Conservation (phyloP, 2,888 invertebrate genomes). For the Mellilla xanthometata region DNA sequence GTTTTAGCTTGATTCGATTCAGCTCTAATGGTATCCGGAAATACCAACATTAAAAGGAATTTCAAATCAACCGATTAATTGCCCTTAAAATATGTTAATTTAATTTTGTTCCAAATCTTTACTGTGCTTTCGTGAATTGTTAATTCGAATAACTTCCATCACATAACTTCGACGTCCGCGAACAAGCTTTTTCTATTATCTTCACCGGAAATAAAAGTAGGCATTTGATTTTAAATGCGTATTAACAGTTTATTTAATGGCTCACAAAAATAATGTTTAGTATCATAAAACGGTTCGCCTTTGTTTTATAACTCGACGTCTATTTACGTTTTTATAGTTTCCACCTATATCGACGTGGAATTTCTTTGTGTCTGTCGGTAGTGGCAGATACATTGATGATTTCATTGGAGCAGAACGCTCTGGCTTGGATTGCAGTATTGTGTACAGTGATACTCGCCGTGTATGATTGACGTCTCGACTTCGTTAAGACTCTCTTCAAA, state of each 20-base stretch:
- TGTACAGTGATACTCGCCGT: constrained; percentile 36
- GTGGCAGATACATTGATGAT: constrained; percentile 10
- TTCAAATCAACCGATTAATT: constrained; percentile 36
- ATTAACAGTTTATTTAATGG: constrained; percentile 41
- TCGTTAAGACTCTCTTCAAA: constrained; percentile 62
- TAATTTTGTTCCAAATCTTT: constrained; percentile 26
- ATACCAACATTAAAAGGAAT: constrained; percentile 48
- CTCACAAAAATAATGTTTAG: constrained; percentile 32
- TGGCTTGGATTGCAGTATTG: constrained; percentile 42
- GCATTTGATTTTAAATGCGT: constrained; percentile 33
- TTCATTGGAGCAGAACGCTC: constrained; percentile 17
- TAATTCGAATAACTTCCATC: constrained; percentile 35
- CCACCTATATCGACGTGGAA: constrained; percentile 20
- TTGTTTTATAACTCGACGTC: constrained; percentile 18
- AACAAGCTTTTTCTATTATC: constrained; percentile 48
- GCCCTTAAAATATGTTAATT: constrained; percentile 34
- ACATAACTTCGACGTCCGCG: constrained; percentile 29
- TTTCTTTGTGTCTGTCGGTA: constrained; percentile 17
- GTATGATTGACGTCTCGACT: constrained; percentile 65
- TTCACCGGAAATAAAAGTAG: constrained; percentile 44
- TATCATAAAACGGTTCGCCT: constrained; percentile 20
- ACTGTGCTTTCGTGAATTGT: constrained; percentile 27
- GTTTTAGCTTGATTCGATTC: constrained; percentile 37
- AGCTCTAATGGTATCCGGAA: constrained; percentile 44
- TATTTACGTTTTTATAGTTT: constrained; percentile 20